Conservation (phyloP, 2,113 vertebrate genomes). For the Phrynosoma platyrhinos region DNA sequence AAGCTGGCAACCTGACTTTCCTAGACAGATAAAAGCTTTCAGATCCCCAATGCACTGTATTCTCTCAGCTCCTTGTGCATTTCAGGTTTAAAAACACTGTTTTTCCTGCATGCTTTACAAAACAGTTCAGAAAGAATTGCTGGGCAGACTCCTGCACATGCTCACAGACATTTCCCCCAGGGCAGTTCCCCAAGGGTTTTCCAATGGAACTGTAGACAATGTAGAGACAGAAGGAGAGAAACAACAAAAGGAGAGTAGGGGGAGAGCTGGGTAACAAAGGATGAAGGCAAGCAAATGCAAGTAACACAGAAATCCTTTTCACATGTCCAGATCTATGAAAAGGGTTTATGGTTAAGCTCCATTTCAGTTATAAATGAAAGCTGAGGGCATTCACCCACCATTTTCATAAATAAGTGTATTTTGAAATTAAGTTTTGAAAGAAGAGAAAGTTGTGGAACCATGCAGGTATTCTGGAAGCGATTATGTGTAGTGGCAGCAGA, state of each 20-base stretch:
- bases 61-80: neutral
- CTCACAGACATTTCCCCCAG: neutral
- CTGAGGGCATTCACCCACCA: neutral
- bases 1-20: neutral
- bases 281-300: neutral
- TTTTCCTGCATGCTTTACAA: neutral
- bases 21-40: neutral
- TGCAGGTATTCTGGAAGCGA: neutral
- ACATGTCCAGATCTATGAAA: neutral
- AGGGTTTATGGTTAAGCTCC: neutral
- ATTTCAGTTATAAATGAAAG: neutral
- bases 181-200: neutral
- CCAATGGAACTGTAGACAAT: neutral
- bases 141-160: neutral
- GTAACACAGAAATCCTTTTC: neutral
- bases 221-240: neutral
- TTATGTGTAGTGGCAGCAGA: no score
- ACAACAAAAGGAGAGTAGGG: neutral
- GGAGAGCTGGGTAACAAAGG: neutral
- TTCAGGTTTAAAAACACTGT: neutral
- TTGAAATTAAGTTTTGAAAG: neutral
- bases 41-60: neutral
- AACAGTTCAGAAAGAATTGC: neutral
- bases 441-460: neutral
- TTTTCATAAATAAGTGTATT: neutral